Evolutionary conservation across 2,888 invertebrate genomes (phyloP), one percentile per base, ranked within the genome.

Genomic region (Eupeodes luniger): DNA sequence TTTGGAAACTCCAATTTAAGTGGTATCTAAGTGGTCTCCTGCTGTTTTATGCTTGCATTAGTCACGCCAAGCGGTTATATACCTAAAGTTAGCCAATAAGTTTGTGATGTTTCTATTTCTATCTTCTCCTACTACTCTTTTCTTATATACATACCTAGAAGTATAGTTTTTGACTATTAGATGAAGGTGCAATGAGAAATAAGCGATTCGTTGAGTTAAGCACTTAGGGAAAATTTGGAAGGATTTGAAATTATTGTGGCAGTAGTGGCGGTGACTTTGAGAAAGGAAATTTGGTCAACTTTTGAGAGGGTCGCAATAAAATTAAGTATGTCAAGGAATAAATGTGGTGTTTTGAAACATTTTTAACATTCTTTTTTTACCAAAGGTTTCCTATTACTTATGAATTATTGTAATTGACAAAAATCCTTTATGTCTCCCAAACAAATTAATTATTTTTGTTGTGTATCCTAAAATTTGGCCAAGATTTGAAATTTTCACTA

Each of bases 61-160:
- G 85, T 85, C 66, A 72, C 81, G 81, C 66, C 57, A 76, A 49
- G 27, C 27, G 40, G 44, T 59, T 66, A 64, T 61, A 81, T 40
- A 40, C 40, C 40, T 40, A 40, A 40, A 66, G 47, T 72, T 81
- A 55, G 59, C 14, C 57, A 44, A 80, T 69, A 70, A 64, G 55
- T 62, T 72, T 77, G 49, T 67, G 9, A 16, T 16, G 7, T 9
- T 44, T n/a, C 9, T 19, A 1, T n/a, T 1, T 5, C 19, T 19
- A 19, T 9, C 40, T 40, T 40, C 40, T 5, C 40, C 40, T 40
- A 40, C 40, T 3, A 40, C 9, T 40, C 5, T 9, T 40, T 40
- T 40, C 9, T 5, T 5, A 9, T 40, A 40, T 40, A 27, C 27
- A 40, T 40, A 2, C 27, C 4, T 14, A 14, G n/a, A 11, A 59